Evolutionary conservation across 2,113 vertebrate genomes (phyloP).

Genomic region (Psettodes erumei): DNA sequence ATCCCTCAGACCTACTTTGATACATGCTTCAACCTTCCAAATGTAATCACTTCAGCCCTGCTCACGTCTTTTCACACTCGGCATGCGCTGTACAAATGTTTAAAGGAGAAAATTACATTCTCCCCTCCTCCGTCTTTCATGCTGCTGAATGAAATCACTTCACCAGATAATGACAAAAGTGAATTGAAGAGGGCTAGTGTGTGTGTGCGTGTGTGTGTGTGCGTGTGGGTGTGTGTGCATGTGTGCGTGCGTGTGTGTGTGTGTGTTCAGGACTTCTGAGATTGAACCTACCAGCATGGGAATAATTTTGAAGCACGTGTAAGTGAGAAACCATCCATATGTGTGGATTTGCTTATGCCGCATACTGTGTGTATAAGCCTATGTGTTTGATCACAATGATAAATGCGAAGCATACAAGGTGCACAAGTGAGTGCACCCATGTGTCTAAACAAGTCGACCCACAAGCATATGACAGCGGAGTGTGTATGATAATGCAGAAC

Average conservation of each 20-base stretch:
- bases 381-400: neutral
- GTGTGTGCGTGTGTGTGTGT: constrained; percentile 6
- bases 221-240: neutral
- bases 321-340: constrained; percentile 7
- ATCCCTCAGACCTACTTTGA: neutral
- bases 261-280: constrained; percentile 20
- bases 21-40: constrained; percentile 4
- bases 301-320: constrained; percentile 24
- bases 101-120: constrained; percentile 64
- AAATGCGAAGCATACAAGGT: constrained; percentile 17
- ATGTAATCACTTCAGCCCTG: constrained; percentile 26
- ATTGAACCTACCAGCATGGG: constrained; percentile 6
- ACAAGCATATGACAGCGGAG: neutral
- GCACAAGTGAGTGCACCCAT: constrained; percentile 10
- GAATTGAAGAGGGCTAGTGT: neutral
- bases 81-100: constrained; percentile 65
- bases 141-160: constrained; percentile 43
- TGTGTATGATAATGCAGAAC: constrained; percentile 11
- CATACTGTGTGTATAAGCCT: neutral
- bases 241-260: constrained; percentile 5
- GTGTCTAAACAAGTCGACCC: neutral
- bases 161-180: constrained; percentile 39
- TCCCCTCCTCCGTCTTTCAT: constrained; percentile 43
- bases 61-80: constrained; percentile 27
- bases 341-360: constrained; percentile 33